phyloP scores from a whole-genome alignment of 1,140 invertebrate species.

The Microplitis mediator region DNA sequence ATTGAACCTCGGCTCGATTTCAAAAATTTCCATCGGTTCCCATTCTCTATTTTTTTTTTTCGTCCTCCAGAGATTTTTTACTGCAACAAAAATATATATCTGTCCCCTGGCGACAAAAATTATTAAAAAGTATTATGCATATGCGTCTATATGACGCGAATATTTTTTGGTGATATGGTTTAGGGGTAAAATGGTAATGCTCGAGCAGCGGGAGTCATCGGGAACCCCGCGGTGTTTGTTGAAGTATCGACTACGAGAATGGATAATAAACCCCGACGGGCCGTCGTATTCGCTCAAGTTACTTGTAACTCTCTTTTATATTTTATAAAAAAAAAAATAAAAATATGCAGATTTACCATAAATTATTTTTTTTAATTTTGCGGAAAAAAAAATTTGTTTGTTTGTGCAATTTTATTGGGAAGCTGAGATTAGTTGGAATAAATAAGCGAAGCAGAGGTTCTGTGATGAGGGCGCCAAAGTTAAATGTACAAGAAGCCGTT shows the following conservation, averaged over 20 bases:
- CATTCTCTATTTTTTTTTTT: too few species aligned
- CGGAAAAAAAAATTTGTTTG: too few species aligned
- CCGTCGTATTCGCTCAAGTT: conserved; percentile 16
- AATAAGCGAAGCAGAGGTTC: neutral
- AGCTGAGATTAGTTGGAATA: too few species aligned
- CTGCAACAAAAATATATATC: too few species aligned
- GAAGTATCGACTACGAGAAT: conserved; percentile 5
- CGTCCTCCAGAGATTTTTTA: too few species aligned
- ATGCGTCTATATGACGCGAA: neutral
- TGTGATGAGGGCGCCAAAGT: conserved; percentile 30
- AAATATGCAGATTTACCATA: neutral
- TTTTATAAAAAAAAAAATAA: neutral
- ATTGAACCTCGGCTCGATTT: too few species aligned
- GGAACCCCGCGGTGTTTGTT: conserved; percentile 44
- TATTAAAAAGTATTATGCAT: neutral
- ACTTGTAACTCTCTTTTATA: neutral
- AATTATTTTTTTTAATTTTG: neutral
- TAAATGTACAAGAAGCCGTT: conserved; percentile 51
- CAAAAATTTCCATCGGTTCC: too few species aligned
- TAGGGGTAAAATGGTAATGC: conserved; percentile 51
- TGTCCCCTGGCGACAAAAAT: too few species aligned
- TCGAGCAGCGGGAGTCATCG: conserved; percentile 44
- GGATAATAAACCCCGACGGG: conserved; percentile 10
- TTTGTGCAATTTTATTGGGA: too few species aligned
- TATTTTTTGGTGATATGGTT: neutral